phyloP scores from a whole-genome alignment of 2,797 vertebrate species.

The Mastacembelus armatus region DNA sequence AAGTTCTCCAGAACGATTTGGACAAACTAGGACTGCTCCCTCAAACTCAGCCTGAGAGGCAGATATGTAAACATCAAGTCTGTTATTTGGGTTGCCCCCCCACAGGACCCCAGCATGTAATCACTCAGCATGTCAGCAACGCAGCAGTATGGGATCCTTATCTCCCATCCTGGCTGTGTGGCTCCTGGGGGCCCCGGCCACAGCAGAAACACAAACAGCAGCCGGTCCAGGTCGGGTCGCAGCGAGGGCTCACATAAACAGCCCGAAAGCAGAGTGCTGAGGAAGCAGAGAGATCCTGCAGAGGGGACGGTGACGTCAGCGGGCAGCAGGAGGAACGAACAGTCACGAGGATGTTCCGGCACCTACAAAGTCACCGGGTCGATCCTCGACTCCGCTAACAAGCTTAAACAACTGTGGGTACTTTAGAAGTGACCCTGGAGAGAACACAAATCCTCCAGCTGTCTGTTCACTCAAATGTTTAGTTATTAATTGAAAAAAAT shows the following conservation, averaged over 20 bases:
- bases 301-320: constrained; percentile 45
- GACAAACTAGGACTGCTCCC: not conserved
- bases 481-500: not conserved
- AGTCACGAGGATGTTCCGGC: constrained; percentile 17
- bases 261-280: constrained; percentile 55
- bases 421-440: not conserved
- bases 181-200: constrained; percentile 44
- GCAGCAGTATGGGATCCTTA: constrained; percentile 60
- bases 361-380: constrained; percentile 7
- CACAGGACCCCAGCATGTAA: constrained; percentile 47
- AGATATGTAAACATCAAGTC: constrained; percentile 20
- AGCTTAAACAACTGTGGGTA: not conserved
- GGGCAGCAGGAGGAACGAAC: not conserved
- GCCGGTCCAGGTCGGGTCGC: constrained; percentile 37
- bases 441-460: not conserved
- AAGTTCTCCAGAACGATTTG: not conserved
- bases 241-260: constrained; percentile 68
- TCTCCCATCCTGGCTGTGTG: constrained; percentile 59
- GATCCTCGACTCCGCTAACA: not conserved
- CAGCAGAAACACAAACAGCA: constrained; percentile 62
- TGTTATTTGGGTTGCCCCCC: constrained; percentile 10
- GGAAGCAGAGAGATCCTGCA: constrained; percentile 63
- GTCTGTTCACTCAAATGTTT: not conserved
- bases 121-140: constrained; percentile 64
- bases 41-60: not conserved